phyloP scores from a whole-genome alignment of 2,113 vertebrate genomes.

The Prunella fulvescens region DNA sequence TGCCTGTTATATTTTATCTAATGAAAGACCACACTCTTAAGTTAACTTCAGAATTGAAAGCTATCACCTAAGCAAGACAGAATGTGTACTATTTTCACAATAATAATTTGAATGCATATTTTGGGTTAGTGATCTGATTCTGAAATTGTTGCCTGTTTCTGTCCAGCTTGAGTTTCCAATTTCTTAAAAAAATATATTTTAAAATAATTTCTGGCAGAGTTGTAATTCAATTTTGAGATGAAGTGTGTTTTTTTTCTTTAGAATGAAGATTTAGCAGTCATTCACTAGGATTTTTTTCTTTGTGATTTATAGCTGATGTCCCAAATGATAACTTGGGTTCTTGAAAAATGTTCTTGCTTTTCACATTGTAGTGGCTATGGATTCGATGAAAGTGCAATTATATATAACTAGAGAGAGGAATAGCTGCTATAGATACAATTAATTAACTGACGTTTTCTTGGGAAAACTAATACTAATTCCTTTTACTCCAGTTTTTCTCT shows the following conservation, averaged over 20 bases:
- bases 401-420: background rate
- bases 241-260: background rate
- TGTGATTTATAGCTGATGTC: background rate
- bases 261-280: background rate
- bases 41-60: background rate
- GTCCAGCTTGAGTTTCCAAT: background rate
- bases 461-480: background rate
- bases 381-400: background rate
- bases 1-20: background rate
- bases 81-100: background rate
- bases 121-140: background rate
- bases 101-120: background rate
- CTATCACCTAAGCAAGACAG: background rate
- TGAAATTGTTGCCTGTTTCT: background rate
- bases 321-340: background rate
- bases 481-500: background rate
- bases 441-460: background rate
- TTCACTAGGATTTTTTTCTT: background rate
- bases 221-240: background rate
- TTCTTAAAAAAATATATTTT: background rate
- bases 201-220: background rate
- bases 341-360: background rate
- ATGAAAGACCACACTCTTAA: background rate
- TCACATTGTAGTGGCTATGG: background rate
- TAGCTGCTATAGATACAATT: background rate